Base-by-base conservation (phyloP, 2,797 vertebrate genomes). In the Aphelocoma californica region DNA sequence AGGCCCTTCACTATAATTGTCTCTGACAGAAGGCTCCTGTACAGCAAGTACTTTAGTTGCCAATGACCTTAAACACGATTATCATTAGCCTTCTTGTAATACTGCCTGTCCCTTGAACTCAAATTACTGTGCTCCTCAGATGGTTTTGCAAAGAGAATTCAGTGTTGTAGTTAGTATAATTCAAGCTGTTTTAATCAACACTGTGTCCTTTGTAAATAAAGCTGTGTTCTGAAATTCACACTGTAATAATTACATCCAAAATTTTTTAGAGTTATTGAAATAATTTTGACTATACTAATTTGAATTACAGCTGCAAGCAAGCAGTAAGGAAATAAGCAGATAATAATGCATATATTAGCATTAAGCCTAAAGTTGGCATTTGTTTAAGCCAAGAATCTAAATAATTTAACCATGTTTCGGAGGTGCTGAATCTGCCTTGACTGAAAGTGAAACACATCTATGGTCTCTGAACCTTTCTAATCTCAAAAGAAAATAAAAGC, bases 11-110 rank as follows among this genome's bases (percentile, higher is more conserved):
- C 67, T 64, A 4, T 89, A 94, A 96, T 74, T 87, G 93, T 87
- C 84, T 93, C 64, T 95, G 95, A 95, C 92, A 96, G 88, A 95
- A 95, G 78, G 88, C 23, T 96, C 50, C 94, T 88, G 65, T 90
- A 80, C 70, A 26, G 72, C 54, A 78, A 95, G 78, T 87, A 80
- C 64, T 88, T 93, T 90, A 51, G 79, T 89, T 94, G 62, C 67
- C 93, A 92, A 50, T 93, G 94, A 94, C 94, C 93, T 95, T 89
- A 92, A 94, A 85, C 44, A 45, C 0, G 20, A 93, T 92, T 95
- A 91, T 87, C 85, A 92, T 96, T 94, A 93, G 65, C 86, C 54
- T 91, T 48, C 69, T 88, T 91, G 64, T 93, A 88, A 87, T 86
- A 45, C 67, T 47, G 36, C 42, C 31, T 93, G 72, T 95, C 71